Base-by-base conservation (phyloP, 2,888 invertebrate genomes). In the Anthrax anthrax region DNA sequence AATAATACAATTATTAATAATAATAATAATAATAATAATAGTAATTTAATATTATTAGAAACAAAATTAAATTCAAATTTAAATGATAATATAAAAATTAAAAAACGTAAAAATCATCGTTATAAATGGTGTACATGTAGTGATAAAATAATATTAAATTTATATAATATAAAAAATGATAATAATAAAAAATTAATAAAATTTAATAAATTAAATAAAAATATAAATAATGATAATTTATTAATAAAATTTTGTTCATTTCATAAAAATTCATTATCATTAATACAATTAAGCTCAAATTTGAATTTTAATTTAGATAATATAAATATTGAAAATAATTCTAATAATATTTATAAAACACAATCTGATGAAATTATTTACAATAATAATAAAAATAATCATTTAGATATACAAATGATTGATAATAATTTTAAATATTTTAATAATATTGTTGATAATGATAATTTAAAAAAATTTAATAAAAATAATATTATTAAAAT, bases 281-380 rank as follows among this genome's bases (percentile, higher is more conserved):
- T 47, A 37, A 46, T 47, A 32, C 48, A 50, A 18, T 38, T 50
- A 40, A 44, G 48, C 29, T 47, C 46, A 34, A 44, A 48, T 38
- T 47, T 38, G 38, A 37, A 40, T 42, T 39, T 48, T 46, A 48
- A 50, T 37, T 37, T 19, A 39, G 40, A 37, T 45, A 39, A 23
- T 6, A 23, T 23, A 23, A 23, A 23, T 23, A 6, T 23, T 6
- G 23, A 23, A 6, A 23, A 23, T 23, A 23, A 23, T 23, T 23
- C 4, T 23, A 6, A 8, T 23, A 23, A 23, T 23, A 23, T 44
- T 43, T 44, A 47, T 23, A 50, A 48, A 47, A 44, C 32, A 19
- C 47, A 50, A 18, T 50, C 50, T 10, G 50, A 50, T 40, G 48
- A 48, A n/a, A 18, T 46, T 32, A 47, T 50, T 23, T 50, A 17